These are phyloP conservation scores for Lasioglossum calceatum DNA, from an alignment of 2,888 invertebrate genomes.

Conservation along the genomic window DNA sequence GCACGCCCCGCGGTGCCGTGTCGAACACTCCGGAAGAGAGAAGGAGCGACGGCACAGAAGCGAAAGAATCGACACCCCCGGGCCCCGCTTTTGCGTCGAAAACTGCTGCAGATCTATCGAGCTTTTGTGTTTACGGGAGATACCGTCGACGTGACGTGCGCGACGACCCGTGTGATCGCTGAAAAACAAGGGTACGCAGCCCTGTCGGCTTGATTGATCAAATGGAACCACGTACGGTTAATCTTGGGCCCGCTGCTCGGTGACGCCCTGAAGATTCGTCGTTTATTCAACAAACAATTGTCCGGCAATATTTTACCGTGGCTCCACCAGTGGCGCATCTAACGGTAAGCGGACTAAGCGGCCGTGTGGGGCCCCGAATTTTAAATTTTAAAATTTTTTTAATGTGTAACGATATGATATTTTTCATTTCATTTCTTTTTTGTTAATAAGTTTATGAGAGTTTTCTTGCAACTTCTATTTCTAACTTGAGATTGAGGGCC, in stretches of 20 bases:
- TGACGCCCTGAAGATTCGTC: not conserved
- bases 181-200: constrained; percentile 18
- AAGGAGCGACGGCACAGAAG: constrained; percentile 56
- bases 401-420: too few species aligned
- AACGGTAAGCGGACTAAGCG: too few species aligned
- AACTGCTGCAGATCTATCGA: constrained; percentile 61
- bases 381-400: too few species aligned
- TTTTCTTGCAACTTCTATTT: too few species aligned
- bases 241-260: not conserved
- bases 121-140: constrained; percentile 46
- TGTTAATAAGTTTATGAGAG: too few species aligned
- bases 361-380: too few species aligned
- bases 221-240: constrained; percentile 31
- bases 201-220: constrained; percentile 12
- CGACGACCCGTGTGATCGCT: constrained; percentile 51
- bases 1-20: constrained; percentile 73
- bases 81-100: constrained; percentile 59
- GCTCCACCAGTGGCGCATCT: not conserved
- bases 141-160: constrained; percentile 36
- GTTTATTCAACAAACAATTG: not conserved
- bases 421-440: too few species aligned
- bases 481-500: too few species aligned
- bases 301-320: not conserved
- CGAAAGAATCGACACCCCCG: constrained; percentile 53
- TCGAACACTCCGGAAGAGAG: constrained; percentile 64